These are phyloP conservation scores for Xiphorhynchus elegans DNA, from an alignment of 2,113 vertebrate species.

Conservation along the genomic window DNA sequence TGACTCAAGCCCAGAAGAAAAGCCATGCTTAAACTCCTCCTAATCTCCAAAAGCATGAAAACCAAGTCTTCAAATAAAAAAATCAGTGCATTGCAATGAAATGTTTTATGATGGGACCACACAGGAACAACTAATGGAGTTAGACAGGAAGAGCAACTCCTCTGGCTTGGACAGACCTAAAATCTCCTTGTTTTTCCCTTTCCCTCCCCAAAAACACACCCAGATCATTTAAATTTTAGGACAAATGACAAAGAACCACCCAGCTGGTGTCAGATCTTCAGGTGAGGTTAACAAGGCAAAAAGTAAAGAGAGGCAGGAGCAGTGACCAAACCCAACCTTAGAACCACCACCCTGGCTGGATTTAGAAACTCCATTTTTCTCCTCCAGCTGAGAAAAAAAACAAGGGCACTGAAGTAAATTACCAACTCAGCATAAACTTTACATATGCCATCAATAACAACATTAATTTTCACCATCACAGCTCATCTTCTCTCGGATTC, in stretches of 20 bases:
- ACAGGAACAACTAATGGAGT: neutral
- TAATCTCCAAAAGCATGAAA: neutral
- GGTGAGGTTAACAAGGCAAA: neutral
- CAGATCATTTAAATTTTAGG: neutral
- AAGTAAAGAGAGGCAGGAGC: neutral
- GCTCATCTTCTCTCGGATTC: neutral
- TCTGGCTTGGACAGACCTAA: neutral
- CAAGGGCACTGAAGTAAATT: neutral
- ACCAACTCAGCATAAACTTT: neutral
- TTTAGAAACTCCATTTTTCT: neutral
- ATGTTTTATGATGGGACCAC: rapidly evolving
- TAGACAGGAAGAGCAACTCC: neutral
- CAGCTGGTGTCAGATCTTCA: neutral
- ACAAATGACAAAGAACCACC: neutral
- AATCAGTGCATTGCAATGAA: rapidly evolving
- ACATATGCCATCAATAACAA: neutral
- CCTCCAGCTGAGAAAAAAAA: neutral
- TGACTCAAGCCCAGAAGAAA: neutral
- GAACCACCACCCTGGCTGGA: neutral
- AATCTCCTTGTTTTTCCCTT: neutral
- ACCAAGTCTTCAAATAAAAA: neutral
- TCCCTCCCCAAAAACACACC: neutral
- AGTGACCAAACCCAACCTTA: neutral
- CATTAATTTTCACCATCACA: neutral
- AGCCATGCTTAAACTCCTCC: neutral